Evolutionary conservation across 2,113 vertebrate species (phyloP).

Genomic region (Anguilla rostrata): DNA sequence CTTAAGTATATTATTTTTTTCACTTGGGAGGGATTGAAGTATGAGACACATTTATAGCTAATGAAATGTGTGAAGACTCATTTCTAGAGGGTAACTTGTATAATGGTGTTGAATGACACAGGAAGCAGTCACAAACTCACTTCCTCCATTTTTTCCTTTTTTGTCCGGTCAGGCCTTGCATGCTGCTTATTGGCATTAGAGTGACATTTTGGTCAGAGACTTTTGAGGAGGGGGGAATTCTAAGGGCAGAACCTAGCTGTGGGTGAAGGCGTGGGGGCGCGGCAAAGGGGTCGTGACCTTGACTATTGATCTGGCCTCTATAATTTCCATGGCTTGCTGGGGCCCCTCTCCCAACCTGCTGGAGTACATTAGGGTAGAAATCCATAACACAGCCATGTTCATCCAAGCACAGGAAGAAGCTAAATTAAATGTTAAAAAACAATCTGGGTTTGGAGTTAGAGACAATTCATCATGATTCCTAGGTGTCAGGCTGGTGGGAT

Average conservation of each 20-base stretch:
- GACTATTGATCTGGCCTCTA: conserved; percentile 95
- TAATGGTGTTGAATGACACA: conserved; percentile 38
- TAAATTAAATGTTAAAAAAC: conserved; percentile 99
- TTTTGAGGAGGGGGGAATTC: conserved; percentile 71
- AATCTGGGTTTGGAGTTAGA: conserved; percentile 91
- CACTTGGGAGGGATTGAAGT: conserved; percentile 3
- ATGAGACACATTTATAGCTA: conserved; percentile 42
- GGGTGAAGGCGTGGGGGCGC: conserved; percentile 43
- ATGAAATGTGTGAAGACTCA: conserved; percentile 43
- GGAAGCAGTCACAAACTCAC: conserved; percentile 46
- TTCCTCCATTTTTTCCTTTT: conserved; percentile 31
- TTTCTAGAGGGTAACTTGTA: conserved; percentile 41
- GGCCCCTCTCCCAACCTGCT: conserved; percentile 89
- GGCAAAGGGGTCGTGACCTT: conserved; percentile 82
- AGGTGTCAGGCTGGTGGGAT: conserved; percentile 83
- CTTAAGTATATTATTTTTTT: too few relatives aligned
- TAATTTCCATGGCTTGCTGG: conserved; percentile 95
- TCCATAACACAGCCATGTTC: conserved; percentile 97
- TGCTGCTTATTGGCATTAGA: conserved; percentile 62
- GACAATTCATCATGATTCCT: conserved; percentile 98
- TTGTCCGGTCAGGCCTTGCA: not conserved
- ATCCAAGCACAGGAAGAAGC: conserved; percentile 99
- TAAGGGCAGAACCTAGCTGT: conserved; percentile 67
- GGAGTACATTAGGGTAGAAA: conserved; percentile 98
- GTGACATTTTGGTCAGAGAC: conserved; percentile 49